phyloP scores from a whole-genome alignment of 2,113 vertebrate species.

The Lepisosteus osseus region DNA sequence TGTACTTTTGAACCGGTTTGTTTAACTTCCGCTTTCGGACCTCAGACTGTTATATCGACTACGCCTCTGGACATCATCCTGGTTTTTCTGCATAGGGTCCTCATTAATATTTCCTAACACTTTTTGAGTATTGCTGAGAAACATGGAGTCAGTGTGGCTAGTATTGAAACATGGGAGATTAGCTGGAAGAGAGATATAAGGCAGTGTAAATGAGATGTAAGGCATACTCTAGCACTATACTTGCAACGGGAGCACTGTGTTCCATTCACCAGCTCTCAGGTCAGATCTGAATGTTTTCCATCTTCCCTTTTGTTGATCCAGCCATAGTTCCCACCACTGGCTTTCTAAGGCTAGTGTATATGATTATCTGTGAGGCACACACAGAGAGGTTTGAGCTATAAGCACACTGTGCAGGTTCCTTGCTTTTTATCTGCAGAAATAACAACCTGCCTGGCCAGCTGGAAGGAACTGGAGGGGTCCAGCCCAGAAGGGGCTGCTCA shows the following conservation, averaged over 20 bases:
- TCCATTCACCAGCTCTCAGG: not conserved
- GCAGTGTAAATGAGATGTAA: not conserved
- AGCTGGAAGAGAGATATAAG: constrained; percentile 5
- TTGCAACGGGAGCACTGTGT: not conserved
- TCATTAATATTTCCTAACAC: too few species aligned
- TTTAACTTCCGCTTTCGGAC: too few species aligned
- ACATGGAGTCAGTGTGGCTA: too few species aligned
- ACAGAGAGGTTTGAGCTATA: constrained; percentile 6
- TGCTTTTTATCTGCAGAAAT: constrained; percentile 13
- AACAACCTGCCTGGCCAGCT: constrained; percentile 16
- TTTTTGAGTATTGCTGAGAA: too few species aligned
- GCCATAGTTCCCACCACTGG: not conserved
- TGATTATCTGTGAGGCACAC: constrained; percentile 21
- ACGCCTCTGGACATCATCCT: too few species aligned
- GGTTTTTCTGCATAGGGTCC: too few species aligned
- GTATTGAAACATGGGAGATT: too few species aligned
- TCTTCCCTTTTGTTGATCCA: not conserved
- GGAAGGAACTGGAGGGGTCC: not conserved
- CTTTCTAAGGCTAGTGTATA: constrained; percentile 22
- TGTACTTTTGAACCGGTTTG: too few species aligned
- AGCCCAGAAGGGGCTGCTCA: not conserved
- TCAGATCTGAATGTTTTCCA: not conserved
- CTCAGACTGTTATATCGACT: too few species aligned
- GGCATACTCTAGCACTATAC: not conserved
- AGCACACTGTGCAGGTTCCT: constrained; percentile 19